phyloP scores from a whole-genome alignment of 2,888 invertebrate genomes.

The Eupithecia pulchellata region DNA sequence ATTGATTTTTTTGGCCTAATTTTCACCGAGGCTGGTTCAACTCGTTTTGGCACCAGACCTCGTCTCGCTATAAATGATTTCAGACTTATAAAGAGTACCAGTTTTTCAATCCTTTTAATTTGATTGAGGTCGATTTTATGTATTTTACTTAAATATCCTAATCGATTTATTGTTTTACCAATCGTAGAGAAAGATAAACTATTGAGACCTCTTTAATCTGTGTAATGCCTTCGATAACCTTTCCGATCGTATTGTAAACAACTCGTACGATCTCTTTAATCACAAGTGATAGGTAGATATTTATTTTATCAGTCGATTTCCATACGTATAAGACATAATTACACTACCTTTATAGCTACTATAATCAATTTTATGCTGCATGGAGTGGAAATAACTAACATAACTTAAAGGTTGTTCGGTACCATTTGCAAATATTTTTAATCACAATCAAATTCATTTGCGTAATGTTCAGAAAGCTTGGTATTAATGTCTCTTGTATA shows the following conservation, averaged over 20 bases:
- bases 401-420: neutral
- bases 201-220: neutral
- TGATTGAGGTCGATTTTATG: neutral
- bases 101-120: slow-evolving; percentile 5
- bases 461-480: neutral
- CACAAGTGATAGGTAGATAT: neutral
- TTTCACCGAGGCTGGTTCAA: slow-evolving; percentile 53
- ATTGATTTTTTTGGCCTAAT: slow-evolving; percentile 67
- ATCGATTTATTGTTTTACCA: neutral
- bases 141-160: neutral
- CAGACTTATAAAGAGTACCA: neutral
- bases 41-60: slow-evolving; percentile 40
- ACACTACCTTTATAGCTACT: neutral
- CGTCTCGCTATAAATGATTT: slow-evolving; percentile 14
- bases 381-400: neutral
- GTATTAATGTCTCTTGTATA: neutral
- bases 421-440: neutral
- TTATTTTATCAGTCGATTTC: neutral
- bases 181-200: neutral
- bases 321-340: neutral
- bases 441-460: neutral
- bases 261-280: neutral
- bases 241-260: slow-evolving; percentile 54
- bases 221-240: slow-evolving; percentile 5
- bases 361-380: neutral